phyloP scores from a whole-genome alignment of 2,888 invertebrate species.

The Rambutsinella grinnellia region DNA sequence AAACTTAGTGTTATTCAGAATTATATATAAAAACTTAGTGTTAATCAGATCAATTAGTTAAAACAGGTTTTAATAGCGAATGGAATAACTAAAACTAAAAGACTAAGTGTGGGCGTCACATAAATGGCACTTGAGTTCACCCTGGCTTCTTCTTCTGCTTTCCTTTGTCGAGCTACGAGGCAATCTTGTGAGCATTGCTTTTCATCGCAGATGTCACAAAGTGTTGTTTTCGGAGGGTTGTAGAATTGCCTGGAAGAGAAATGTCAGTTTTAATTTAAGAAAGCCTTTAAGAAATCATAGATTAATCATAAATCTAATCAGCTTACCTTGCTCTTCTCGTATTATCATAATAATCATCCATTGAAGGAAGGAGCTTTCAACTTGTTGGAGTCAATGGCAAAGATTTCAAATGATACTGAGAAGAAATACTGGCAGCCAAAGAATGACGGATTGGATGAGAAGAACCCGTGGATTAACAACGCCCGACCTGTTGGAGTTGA shows the following conservation, averaged over 20 bases:
- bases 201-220: conserved; percentile 87
- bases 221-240: conserved; percentile 77
- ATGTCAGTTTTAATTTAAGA: not conserved
- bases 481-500: conserved; percentile 84
- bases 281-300: not conserved
- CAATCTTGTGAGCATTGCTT: conserved; percentile 69
- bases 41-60: conserved; percentile 14
- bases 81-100: conserved; percentile 12
- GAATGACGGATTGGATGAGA: conserved; percentile 72
- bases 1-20: not conserved
- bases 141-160: conserved; percentile 55
- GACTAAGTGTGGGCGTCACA: conserved; percentile 23
- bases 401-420: conserved; percentile 70
- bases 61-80: not conserved
- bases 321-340: conserved; percentile 64
- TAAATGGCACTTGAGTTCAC: conserved; percentile 63
- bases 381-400: conserved; percentile 73
- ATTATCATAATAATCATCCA: conserved; percentile 93
- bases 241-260: conserved; percentile 74
- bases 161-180: conserved; percentile 61
- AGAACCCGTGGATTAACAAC: conserved; percentile 76
- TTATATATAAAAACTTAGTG: conserved; percentile 3
- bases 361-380: conserved; percentile 77
- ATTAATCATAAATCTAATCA: no score
- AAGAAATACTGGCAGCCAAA: conserved; percentile 87